Conservation (phyloP, 2,113 vertebrate genomes). For the Formicarius rufipectus region DNA sequence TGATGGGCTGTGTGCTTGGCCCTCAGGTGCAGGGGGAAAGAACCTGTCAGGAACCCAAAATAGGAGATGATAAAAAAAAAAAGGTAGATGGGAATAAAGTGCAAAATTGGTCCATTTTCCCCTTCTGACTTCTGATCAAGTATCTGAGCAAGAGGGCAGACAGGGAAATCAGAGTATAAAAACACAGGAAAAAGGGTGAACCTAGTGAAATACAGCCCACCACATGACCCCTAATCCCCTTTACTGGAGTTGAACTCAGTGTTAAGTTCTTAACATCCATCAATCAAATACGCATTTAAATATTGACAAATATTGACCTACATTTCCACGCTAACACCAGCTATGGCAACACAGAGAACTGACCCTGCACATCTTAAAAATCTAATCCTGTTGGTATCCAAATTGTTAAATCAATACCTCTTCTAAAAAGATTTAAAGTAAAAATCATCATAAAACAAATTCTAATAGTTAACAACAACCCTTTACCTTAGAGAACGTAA, state of each 20-base stretch:
- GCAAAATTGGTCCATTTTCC: neutral
- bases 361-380: neutral
- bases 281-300: neutral
- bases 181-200: neutral
- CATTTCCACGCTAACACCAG: neutral
- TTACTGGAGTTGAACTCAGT: neutral
- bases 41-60: neutral
- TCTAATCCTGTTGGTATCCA: neutral
- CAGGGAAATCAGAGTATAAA: neutral
- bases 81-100: neutral
- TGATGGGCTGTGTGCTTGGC: rapidly evolving
- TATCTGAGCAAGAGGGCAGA: neutral
- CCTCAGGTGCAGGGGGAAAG: neutral
- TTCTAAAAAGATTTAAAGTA: neutral
- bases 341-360: neutral
- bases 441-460: neutral
- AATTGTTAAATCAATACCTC: neutral
- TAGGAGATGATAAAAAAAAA: neutral
- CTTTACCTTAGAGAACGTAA: neutral
- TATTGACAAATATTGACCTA: neutral
- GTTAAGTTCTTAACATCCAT: neutral
- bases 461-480: neutral
- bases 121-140: neutral
- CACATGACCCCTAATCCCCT: neutral
- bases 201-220: neutral